Evolutionary conservation across 2,797 vertebrate genomes (phyloP).

Genomic region (Allobates femoralis): DNA sequence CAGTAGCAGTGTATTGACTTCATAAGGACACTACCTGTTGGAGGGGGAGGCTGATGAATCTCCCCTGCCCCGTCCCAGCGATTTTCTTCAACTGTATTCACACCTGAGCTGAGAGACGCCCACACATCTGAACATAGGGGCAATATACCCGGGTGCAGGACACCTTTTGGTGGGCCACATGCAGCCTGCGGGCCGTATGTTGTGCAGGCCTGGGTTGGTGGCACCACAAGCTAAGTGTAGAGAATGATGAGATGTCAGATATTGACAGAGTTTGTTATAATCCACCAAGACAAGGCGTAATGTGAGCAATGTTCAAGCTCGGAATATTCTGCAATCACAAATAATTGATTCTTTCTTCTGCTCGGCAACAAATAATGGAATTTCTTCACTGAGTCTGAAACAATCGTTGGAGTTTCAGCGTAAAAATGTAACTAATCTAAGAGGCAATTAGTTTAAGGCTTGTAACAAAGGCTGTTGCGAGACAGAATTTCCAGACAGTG

Average conservation of each 20-base stretch:
- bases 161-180: too few species aligned
- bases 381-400: slow-evolving; percentile 38
- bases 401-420: slow-evolving; percentile 19
- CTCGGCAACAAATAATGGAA: slow-evolving; percentile 41
- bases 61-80: too few species aligned
- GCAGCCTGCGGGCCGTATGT: too few species aligned
- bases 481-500: slow-evolving; percentile 29
- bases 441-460: slow-evolving; percentile 46
- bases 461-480: slow-evolving; percentile 28
- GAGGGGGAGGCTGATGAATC: too few species aligned
- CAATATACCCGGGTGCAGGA: too few species aligned
- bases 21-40: too few species aligned
- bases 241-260: slow-evolving; percentile 4
- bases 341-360: slow-evolving; percentile 54
- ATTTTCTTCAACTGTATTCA: too few species aligned
- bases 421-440: slow-evolving; percentile 47
- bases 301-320: neutral
- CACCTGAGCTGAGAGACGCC: too few species aligned
- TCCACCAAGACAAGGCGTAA: slow-evolving; percentile 33
- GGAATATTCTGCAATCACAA: slow-evolving; percentile 39
- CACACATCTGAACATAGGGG: too few species aligned
- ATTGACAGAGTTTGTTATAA: slow-evolving; percentile 20
- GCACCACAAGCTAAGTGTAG: slow-evolving; percentile 7
- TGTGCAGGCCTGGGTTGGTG: too few species aligned
- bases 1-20: too few species aligned